A percentile compares a stretch with the other conserved stretches of the same genome.
Evolutionary conservation across 2,888 invertebrate genomes (phyloP).

Genomic region (Sicus ferrugineus): DNA sequence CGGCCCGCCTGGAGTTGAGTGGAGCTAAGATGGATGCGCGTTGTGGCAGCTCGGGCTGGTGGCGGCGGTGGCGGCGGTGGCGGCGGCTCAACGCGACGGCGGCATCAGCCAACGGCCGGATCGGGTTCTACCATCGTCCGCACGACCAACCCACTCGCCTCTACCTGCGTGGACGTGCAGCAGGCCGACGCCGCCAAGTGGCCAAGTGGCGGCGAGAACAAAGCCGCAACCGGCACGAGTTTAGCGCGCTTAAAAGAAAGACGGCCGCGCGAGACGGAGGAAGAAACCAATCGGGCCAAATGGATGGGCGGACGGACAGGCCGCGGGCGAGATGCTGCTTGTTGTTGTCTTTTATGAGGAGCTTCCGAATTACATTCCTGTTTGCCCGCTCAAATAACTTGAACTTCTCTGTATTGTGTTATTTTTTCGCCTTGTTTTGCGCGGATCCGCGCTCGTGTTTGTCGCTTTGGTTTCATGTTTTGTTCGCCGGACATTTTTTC

Average conservation of each 20-base stretch:
- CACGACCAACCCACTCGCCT: conserved; percentile 12
- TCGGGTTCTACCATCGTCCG: conserved; percentile 15
- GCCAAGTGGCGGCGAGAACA: conserved; percentile 57
- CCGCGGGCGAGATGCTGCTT: conserved; percentile 18
- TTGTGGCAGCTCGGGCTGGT: conserved; percentile 11
- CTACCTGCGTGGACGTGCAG: conserved; percentile 54
- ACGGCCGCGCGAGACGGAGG: background rate
- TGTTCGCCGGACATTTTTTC: no score
- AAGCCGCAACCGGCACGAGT: conserved; percentile 61
- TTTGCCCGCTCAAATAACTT: conserved; percentile 12
- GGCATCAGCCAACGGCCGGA: conserved; percentile 28
- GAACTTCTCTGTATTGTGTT: conserved; percentile 15
- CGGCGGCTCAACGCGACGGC: no score
- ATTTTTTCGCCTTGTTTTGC: background rate
- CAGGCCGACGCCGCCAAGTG: conserved; percentile 51
- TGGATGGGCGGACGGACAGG: conserved; percentile 6
- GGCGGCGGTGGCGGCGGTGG: background rate
- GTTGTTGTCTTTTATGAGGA: conserved; percentile 7
- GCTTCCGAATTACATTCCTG: conserved; percentile 28
- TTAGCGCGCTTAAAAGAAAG: conserved; percentile 58
- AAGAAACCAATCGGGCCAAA: background rate
- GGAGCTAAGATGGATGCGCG: conserved; percentile 54
- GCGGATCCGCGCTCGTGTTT: conserved; percentile 8
- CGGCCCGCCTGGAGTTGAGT: conserved; percentile 5
- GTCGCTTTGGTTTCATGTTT: no score